Base-by-base conservation (phyloP, 2,888 invertebrate genomes). In the Cheilosia soror region DNA sequence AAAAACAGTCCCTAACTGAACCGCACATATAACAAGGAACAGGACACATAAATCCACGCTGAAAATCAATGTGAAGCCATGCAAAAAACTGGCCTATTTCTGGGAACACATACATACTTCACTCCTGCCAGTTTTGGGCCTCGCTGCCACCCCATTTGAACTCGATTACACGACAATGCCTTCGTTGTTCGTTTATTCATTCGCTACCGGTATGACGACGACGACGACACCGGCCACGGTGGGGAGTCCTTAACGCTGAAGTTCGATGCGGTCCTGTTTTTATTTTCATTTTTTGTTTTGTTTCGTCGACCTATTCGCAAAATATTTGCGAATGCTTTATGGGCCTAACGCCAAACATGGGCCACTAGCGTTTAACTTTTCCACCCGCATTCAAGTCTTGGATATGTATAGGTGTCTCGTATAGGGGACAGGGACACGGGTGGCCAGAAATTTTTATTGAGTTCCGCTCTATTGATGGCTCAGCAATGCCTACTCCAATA, bases 391-490 rank as follows among this genome's bases (percentile, higher is more conserved):
- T 33, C 9, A 11, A 31, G 58, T 47, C 25, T 31, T 20, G 66
- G 53, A 65, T 66, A 40, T 42, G 60, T 6, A 6, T 20, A 9
- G 47, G 47, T 47, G 27, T 51, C 15, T 44, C 15, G 37, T 27
- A 60, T 20, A 31, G 44, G 47, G 47, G 71, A 29, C 5, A 4
- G n/a, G 33, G 42, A 25, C 7, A 3, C 29, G 37, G 57, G 63
- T 33, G 75, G 65, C 71, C 69, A 80, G 66, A 71, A 76, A 76
- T 84, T 78, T 83, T 83, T 83, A 78, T 83, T 78, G 83, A 78
- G 83, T 83, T 83, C 78, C 83, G 83, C 78, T 78, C 82, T 73
- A 83, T 83, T 84, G 84, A 84, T 84, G 84, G 72, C 69, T 65
- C 80, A 68, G 71, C 65, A 79, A 58, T 77, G 13, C 51, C 27